Evolutionary conservation across 2,888 invertebrate genomes (phyloP).

Genomic region (Dichetophora obliterata): DNA sequence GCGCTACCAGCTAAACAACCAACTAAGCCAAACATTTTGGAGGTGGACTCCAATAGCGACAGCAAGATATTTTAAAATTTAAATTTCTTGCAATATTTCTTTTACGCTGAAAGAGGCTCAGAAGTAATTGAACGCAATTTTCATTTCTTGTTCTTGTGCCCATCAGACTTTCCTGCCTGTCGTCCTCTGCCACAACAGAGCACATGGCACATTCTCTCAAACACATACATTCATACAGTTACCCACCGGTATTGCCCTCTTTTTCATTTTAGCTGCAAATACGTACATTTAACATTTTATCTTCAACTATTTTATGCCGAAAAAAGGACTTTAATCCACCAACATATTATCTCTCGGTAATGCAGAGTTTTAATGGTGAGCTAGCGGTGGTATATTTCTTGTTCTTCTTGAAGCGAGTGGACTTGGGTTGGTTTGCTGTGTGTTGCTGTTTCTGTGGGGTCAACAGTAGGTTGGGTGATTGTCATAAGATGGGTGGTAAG

Average conservation of each 20-base stretch:
- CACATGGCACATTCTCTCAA: neutral
- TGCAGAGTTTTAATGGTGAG: slow-evolving; percentile 8
- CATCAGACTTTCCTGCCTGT: neutral
- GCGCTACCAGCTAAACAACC: neutral
- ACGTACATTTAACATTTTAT: slow-evolving; percentile 24
- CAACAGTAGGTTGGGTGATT: too few species aligned
- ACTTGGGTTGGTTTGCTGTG: neutral
- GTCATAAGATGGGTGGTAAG: neutral
- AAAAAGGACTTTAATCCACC: slow-evolving; percentile 26
- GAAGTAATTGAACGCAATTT: slow-evolving; percentile 37
- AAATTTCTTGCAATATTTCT: slow-evolving; percentile 38
- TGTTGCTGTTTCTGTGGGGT: neutral
- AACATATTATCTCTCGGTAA: slow-evolving; percentile 27
- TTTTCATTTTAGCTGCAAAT: neutral
- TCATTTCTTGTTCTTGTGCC: slow-evolving; percentile 3
- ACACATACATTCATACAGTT: neutral
- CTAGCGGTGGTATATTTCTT: neutral
- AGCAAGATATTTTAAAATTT: neutral
- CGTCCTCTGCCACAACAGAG: neutral
- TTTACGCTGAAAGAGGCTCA: slow-evolving; percentile 25
- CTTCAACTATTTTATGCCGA: slow-evolving; percentile 21
- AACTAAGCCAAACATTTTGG: neutral
- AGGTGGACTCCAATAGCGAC: neutral
- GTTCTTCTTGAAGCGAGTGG: neutral
- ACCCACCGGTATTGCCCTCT: neutral